Evolutionary conservation across 2,113 vertebrate genomes (phyloP), one percentile per base, ranked within the genome.

Genomic region (Equus quagga): DNA sequence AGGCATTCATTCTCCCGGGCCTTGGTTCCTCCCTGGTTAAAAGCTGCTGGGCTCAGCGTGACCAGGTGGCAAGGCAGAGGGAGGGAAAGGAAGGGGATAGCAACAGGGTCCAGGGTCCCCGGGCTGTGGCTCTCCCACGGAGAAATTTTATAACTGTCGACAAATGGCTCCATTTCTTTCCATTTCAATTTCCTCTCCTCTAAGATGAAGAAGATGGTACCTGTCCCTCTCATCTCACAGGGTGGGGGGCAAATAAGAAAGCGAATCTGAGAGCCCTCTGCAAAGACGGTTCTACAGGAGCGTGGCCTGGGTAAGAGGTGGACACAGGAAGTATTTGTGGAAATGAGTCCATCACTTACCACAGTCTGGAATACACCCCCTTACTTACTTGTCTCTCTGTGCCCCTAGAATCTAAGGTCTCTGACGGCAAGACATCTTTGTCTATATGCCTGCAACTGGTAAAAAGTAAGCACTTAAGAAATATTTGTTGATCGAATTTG

Each of bases 381-480:
- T 36, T 4, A 12, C 26, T 36, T 58, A 60, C 64, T 21, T 23
- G 8, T 31, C 8, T 70, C 33, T 90, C 33, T 23, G 60, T 13
- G 7, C 28, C n/a, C 33, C 70, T 85, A 69, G 28, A 83, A 83
- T 78, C n/a, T 41, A 84, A 84, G 36, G 56, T 88, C 58, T 15
- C 62, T 24, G 21, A 58, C 94, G 85, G 26, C 70, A 88, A 36
- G 9, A 14, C 7, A 56, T 44, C 46, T 89, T 70, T 64, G 26
- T 41, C 46, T 49, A 19, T 72, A 64, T 70, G 11, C 46, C 62
- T 56, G 33, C 14, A 80, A 1, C 31, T 79, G 28, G 33, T 18
- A 76, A 75, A 93, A 75, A 89, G 41, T 13, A 41, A 95, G 56
- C 56, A 36, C 49, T 70, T 95, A 64, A 76, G 26, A 89, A 54